These are phyloP conservation scores for Oedothorax gibbosus DNA, from an alignment of 1,140 invertebrate species.

Conservation along the genomic window DNA sequence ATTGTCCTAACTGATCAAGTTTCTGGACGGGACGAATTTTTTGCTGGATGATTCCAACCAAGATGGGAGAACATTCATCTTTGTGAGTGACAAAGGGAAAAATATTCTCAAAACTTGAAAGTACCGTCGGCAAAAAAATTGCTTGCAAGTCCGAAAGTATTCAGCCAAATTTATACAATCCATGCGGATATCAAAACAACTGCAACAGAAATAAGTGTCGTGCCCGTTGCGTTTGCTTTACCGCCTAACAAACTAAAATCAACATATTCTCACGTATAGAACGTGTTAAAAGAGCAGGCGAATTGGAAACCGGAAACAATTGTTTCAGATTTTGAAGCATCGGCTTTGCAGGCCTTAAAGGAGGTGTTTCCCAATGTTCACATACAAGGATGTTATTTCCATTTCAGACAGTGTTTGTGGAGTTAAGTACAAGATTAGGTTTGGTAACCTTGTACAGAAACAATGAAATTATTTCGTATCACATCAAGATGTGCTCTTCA, in stretches of 20 bases:
- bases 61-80: no score
- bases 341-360: background rate
- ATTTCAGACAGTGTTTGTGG: conserved; percentile 8
- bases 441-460: background rate
- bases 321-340: background rate
- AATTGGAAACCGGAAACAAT: background rate
- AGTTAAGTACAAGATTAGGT: background rate
- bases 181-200: background rate
- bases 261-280: background rate
- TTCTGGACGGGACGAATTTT: no score
- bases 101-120: no score
- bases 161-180: background rate
- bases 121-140: background rate
- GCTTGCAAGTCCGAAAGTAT: background rate
- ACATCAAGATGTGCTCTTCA: background rate
- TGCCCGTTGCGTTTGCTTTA: background rate
- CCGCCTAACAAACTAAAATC: background rate
- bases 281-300: background rate
- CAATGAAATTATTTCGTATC: background rate
- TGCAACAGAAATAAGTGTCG: background rate
- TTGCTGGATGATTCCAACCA: no score
- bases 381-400: background rate
- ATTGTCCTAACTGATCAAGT: no score
- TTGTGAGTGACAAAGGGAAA: no score
- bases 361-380: background rate